A percentile compares a stretch with the other conserved stretches of the same genome.
phyloP scores from a whole-genome alignment of 2,113 vertebrate genomes.

The Indri indri region DNA sequence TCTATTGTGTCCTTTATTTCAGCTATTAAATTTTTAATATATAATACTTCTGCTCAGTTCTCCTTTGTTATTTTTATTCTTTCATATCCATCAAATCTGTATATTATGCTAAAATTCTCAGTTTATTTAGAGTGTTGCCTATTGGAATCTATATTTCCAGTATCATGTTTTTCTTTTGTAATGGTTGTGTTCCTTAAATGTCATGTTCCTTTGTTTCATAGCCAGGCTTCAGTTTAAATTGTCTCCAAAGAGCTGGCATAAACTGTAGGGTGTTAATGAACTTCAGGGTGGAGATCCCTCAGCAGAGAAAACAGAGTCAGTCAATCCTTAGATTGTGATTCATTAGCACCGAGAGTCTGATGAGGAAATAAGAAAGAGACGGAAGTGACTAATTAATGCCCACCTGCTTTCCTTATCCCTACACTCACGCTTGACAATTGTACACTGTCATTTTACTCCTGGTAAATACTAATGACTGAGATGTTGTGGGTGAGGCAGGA shows the following conservation, averaged over 20 bases:
- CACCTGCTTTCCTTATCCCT: background rate
- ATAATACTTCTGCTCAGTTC: background rate
- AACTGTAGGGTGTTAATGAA: background rate
- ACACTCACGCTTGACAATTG: background rate
- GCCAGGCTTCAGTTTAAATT: background rate
- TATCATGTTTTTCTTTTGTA: background rate
- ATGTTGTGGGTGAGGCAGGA: no score
- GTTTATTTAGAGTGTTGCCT: background rate
- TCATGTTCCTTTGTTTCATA: background rate
- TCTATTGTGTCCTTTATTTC: background rate
- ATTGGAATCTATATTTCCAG: background rate
- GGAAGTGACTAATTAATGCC: background rate
- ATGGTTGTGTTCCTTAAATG: background rate
- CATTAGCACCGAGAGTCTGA: background rate
- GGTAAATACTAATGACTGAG: background rate
- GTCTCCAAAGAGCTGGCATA: background rate
- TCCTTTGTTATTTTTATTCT: background rate
- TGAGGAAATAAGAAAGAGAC: no score
- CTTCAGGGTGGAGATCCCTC: background rate
- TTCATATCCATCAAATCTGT: background rate
- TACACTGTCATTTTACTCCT: background rate
- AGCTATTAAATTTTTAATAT: background rate
- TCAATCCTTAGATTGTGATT: no score
- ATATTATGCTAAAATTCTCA: background rate
- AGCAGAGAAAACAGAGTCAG: background rate